Evolutionary conservation across 92 coral and sea anemone species (phyloP).

Genomic region (Actinernus sp.): DNA sequence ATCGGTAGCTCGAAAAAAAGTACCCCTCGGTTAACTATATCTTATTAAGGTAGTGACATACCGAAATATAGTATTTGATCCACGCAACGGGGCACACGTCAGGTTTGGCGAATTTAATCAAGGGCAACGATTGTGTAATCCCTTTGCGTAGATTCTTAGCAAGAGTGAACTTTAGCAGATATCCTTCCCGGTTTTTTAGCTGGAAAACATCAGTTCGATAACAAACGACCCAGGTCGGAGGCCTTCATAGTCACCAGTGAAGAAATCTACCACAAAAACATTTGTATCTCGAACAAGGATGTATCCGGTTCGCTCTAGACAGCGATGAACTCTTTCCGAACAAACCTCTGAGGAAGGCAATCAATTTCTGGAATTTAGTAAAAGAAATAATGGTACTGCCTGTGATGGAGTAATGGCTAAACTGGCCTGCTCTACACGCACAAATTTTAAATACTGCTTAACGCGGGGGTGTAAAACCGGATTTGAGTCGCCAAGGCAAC

Average conservation of each 20-base stretch:
- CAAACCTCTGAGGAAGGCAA: no score
- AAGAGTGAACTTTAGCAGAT: constrained; percentile 17
- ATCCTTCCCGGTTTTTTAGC: constrained; percentile 10
- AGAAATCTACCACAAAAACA: no score
- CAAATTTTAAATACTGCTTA: constrained; percentile 17
- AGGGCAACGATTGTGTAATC: constrained; percentile 13
- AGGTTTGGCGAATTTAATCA: constrained; percentile 17
- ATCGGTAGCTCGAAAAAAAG: constrained; percentile 44
- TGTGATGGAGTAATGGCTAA: constrained; percentile 20
- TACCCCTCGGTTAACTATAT: constrained; percentile 23
- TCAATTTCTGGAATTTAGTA: constrained; percentile 14
- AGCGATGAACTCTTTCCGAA: no score
- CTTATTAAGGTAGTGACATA: constrained; percentile 8
- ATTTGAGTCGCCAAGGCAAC: constrained; percentile 6
- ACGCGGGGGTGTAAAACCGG: constrained; percentile 8
- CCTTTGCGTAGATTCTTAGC: constrained; percentile 11
- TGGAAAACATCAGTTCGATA: no score
- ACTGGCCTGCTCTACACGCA: constrained; percentile 43
- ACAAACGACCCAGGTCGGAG: no score
- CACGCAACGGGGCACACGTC: constrained; percentile 46
- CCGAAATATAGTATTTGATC: constrained; percentile 43
- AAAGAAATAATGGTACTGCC: constrained; percentile 35
- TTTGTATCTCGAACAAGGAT: constrained; percentile 17
- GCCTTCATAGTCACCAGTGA: no score
- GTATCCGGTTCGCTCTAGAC: no score